Evolutionary conservation across 2,113 vertebrate genomes (phyloP).

Genomic region (Athene noctua): DNA sequence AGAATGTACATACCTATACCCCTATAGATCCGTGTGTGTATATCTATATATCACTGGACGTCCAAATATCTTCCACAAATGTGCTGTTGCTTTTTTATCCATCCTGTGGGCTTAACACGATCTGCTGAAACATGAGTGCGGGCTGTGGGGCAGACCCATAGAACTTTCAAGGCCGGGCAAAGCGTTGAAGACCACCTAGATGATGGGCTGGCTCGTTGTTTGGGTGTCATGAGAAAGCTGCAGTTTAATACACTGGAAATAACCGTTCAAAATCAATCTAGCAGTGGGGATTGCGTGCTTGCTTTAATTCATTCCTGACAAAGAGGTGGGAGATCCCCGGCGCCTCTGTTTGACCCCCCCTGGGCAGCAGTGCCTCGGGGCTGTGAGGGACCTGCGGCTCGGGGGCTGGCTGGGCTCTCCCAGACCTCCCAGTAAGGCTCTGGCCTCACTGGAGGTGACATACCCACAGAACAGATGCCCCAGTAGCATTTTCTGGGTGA

Average conservation of each 20-base stretch:
- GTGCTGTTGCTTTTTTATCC: background rate
- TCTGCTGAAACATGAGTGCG: background rate
- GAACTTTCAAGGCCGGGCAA: no score
- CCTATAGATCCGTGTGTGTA: background rate
- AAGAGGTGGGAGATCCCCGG: background rate
- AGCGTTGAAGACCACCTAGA: background rate
- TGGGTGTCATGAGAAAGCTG: background rate
- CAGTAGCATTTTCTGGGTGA: background rate
- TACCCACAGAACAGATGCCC: no score
- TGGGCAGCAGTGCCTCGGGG: fast-evolving
- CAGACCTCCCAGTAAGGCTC: background rate
- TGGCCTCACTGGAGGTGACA: background rate
- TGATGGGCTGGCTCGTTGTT: background rate
- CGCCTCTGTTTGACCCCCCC: background rate
- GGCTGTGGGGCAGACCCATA: background rate
- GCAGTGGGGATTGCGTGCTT: background rate
- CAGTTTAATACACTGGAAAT: background rate
- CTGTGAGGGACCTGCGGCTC: background rate
- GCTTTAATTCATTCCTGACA: background rate
- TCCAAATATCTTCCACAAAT: background rate
- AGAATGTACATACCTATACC: background rate
- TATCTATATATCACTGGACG: background rate
- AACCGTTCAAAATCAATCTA: background rate
- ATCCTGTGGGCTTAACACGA: background rate
- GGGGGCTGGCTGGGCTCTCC: background rate